Percentiles rank a stretch among this genome's conserved stretches.
phyloP scores from a whole-genome alignment of 2,113 vertebrate genomes.

The Chionodraco myersi region DNA sequence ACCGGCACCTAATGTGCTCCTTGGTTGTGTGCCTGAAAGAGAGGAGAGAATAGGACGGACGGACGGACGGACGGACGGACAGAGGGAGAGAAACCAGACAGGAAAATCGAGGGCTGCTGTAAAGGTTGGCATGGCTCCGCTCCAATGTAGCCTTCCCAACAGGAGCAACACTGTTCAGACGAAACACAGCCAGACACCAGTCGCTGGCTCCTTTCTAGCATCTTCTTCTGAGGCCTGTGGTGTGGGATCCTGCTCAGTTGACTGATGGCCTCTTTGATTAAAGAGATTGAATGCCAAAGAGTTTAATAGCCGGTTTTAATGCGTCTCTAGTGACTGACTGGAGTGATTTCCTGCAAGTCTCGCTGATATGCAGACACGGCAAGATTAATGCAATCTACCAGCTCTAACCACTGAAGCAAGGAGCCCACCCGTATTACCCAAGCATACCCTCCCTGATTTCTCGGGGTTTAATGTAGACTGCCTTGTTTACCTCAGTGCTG shows the following conservation, averaged over 20 bases:
- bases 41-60: conserved; percentile 45
- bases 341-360: conserved; percentile 41
- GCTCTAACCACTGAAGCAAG: conserved; percentile 7
- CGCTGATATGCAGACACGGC: conserved; percentile 49
- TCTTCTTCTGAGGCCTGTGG: conserved; percentile 45
- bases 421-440: background rate
- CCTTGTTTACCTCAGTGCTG: conserved; percentile 23
- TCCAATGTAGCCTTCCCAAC: conserved; percentile 52
- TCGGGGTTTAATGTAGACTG: conserved; percentile 7
- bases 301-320: conserved; percentile 67
- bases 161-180: conserved; percentile 48
- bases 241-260: conserved; percentile 54
- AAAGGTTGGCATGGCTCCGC: conserved; percentile 52
- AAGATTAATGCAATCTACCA: conserved; percentile 9
- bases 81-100: conserved; percentile 34
- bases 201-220: conserved; percentile 39
- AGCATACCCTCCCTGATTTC: background rate
- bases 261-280: conserved; percentile 75
- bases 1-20: conserved; percentile 71
- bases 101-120: conserved; percentile 53
- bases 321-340: conserved; percentile 51
- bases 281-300: conserved; percentile 71
- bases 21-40: conserved; percentile 69
- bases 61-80: conserved; percentile 55
- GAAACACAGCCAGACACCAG: conserved; percentile 49